Percentiles rank a stretch among this genome's conserved stretches.
Conservation (phyloP, 2,888 invertebrate species). For the Rotaria magnacalcarata region DNA sequence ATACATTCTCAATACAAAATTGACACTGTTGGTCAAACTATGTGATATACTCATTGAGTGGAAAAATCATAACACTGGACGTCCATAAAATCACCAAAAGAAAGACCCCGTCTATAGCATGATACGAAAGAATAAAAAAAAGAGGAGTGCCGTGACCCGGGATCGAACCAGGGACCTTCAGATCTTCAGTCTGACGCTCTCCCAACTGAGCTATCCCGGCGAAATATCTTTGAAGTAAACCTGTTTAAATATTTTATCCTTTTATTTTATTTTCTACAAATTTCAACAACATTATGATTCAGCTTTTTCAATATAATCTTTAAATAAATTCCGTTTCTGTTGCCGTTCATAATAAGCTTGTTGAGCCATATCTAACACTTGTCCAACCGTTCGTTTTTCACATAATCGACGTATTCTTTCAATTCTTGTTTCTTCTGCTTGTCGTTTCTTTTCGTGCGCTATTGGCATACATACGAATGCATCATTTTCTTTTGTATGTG, state of each 20-base stretch:
- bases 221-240: neutral
- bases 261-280: neutral
- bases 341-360: constrained; percentile 49
- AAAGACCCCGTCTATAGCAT: too few relatives aligned
- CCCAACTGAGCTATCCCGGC: constrained; percentile 37
- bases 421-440: constrained; percentile 45
- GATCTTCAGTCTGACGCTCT: constrained; percentile 37
- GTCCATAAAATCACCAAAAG: too few relatives aligned
- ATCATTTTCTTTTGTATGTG: constrained; percentile 37
- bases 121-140: neutral
- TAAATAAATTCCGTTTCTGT: constrained; percentile 32
- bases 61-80: too few relatives aligned
- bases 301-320: constrained; percentile 43
- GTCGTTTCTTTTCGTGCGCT: constrained; percentile 37
- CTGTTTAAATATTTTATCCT: neutral
- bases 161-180: constrained; percentile 37
- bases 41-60: too few relatives aligned
- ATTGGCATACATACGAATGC: neutral
- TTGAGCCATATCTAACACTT: constrained; percentile 35
- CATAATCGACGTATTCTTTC: constrained; percentile 37
- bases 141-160: constrained; percentile 14
- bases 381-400: constrained; percentile 41
- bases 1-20: too few relatives aligned
- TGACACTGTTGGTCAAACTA: too few relatives aligned
- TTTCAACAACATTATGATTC: neutral